These are phyloP conservation scores for Tipula lateralis DNA, from an alignment of 2,888 invertebrate species.

Conservation along the genomic window DNA sequence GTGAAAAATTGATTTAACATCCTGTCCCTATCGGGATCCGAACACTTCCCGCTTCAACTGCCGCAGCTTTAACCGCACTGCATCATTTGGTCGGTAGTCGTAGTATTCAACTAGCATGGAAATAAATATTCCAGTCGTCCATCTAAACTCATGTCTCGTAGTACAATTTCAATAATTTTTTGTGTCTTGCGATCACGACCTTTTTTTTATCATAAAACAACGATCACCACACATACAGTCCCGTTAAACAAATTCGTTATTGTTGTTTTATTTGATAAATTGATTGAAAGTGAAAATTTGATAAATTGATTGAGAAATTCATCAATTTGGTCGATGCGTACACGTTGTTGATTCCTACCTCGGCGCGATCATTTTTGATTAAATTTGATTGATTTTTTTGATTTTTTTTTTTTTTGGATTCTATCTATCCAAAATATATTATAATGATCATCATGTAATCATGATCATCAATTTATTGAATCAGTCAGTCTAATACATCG, in stretches of 20 bases:
- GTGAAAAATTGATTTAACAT: no score
- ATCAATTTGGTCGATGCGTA: neutral
- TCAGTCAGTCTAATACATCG: neutral
- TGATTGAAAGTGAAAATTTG: conserved; percentile 24
- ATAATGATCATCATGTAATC: neutral
- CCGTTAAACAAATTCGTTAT: neutral
- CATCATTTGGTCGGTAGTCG: no score
- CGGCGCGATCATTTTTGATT: neutral
- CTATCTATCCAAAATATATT: neutral
- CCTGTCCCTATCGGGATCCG: no score
- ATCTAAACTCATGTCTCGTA: no score
- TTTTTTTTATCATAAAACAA: neutral
- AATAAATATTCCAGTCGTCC: no score
- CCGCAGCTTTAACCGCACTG: no score
- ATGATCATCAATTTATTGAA: conserved; percentile 20
- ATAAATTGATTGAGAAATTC: conserved; percentile 24
- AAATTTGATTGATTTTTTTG: conserved; percentile 12
- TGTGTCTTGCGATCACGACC: neutral
- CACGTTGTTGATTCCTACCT: neutral
- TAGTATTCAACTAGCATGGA: no score
- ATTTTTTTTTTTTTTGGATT: neutral
- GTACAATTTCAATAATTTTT: neutral
- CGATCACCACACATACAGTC: neutral
- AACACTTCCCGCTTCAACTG: no score
- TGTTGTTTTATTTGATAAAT: neutral